Evolutionary conservation across 2,888 invertebrate species (phyloP).

Genomic region (Sepiola atlantica): DNA sequence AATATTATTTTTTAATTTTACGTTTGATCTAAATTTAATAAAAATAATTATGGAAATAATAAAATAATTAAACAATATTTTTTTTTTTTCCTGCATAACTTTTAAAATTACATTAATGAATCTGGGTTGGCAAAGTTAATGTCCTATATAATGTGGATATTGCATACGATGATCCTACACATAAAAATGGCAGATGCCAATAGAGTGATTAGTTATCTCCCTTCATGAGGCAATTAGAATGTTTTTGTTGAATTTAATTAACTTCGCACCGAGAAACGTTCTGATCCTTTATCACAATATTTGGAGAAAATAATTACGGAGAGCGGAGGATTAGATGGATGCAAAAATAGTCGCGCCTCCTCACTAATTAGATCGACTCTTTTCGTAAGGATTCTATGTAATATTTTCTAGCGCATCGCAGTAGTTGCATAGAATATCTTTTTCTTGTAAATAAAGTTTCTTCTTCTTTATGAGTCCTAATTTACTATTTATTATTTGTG

Average conservation of each 20-base stretch:
- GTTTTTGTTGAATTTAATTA: conserved; percentile 16
- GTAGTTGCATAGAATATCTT: background rate
- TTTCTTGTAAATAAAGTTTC: no score
- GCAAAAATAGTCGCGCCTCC: background rate
- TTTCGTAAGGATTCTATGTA: no score
- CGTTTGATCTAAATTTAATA: no score
- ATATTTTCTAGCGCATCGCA: background rate
- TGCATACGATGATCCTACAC: background rate
- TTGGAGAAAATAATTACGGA: background rate
- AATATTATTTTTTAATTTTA: no score
- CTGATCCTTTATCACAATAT: background rate
- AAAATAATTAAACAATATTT: no score
- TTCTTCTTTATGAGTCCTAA: no score
- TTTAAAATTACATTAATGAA: no score
- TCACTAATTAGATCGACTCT: background rate
- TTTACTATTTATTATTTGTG: no score
- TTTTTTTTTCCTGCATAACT: no score
- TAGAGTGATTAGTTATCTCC: background rate
- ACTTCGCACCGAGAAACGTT: background rate
- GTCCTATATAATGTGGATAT: background rate
- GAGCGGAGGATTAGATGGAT: background rate
- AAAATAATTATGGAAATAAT: no score
- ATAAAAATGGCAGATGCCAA: background rate
- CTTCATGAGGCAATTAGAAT: background rate
- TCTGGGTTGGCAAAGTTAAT: no score